Conservation (phyloP, 2,888 invertebrate species). For the Mesorhabditis belari region DNA sequence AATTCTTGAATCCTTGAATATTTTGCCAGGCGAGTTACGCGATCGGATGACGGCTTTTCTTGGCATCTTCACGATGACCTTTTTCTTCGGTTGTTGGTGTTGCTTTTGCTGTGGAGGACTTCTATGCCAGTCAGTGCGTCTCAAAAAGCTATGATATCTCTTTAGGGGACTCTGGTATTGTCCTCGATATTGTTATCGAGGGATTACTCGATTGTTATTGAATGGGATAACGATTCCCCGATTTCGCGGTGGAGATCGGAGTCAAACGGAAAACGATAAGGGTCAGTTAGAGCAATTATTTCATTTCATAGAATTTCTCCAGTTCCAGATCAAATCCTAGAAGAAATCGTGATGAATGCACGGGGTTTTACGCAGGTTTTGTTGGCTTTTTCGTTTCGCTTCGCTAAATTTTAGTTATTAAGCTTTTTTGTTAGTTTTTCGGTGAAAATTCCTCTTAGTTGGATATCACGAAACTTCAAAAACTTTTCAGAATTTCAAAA, state of each 20-base stretch:
- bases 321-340: neutral
- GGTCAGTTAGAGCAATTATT: neutral
- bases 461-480: too few species aligned
- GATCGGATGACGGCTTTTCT: constrained; percentile 34
- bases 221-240: neutral
- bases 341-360: neutral
- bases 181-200: neutral
- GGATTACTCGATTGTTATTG: neutral
- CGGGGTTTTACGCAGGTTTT: neutral
- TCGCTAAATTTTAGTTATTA: too few species aligned
- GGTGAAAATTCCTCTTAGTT: too few species aligned
- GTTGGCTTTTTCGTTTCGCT: too few species aligned
- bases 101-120: constrained; percentile 47
- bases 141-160: neutral
- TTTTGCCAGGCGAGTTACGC: constrained; percentile 21
- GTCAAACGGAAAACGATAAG: neutral
- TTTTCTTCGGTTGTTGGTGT: constrained; percentile 49
- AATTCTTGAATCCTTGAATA: too few species aligned
- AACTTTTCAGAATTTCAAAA: too few species aligned
- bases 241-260: neutral
- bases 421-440: too few species aligned
- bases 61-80: constrained; percentile 42
- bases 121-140: neutral
- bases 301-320: neutral
- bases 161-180: neutral